Base-by-base conservation (phyloP, 2,888 invertebrate species). In the Agrochola macilenta region DNA sequence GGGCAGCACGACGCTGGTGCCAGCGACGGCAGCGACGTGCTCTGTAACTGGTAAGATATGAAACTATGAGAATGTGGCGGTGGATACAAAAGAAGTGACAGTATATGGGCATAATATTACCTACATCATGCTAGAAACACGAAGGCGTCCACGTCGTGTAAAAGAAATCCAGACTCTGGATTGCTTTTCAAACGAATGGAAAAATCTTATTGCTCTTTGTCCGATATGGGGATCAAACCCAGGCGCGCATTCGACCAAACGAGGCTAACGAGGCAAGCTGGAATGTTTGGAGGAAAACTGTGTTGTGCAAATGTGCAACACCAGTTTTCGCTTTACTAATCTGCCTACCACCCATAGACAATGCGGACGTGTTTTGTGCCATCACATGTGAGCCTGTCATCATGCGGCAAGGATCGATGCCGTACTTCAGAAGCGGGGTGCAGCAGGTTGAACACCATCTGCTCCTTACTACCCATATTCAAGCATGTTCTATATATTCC, bases 1-100 rank as follows among this genome's bases (percentile, higher is more conserved):
- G 98, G 98, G 93, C 98, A 99, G 94, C 98, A 99, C 83, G 97
- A 95, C 88, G 97, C 97, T 75, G 97, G 96, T 93, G 97, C 94
- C 93, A 95, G 79, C 89, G 85, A 97, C 58, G 84, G 76, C 46
- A 91, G 79, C 74, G 86, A 89, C 7, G 92, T 97, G 92, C 98
- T 98, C 35, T 96, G 96, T 79, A 98, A 94, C 88, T 94, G 92
- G 26, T 2, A 35, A 61, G 11, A 65, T 4, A 58, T 26, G 89
- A 77, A 35, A 39, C 11, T 60, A 61, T 58, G 23, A 61, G 17
- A 43, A 60, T 20, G 43, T 30, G 30, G 11, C 30, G 20, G 30
- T 58, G n/a, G 39, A 20, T 17, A 30, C 30, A 35, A 35, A 61
- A 61, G 4, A 61, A 9, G 8, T 60, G 26, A 26, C 58, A 14